Conservation (phyloP, 2,797 vertebrate genomes). For the Manis pentadactyla region DNA sequence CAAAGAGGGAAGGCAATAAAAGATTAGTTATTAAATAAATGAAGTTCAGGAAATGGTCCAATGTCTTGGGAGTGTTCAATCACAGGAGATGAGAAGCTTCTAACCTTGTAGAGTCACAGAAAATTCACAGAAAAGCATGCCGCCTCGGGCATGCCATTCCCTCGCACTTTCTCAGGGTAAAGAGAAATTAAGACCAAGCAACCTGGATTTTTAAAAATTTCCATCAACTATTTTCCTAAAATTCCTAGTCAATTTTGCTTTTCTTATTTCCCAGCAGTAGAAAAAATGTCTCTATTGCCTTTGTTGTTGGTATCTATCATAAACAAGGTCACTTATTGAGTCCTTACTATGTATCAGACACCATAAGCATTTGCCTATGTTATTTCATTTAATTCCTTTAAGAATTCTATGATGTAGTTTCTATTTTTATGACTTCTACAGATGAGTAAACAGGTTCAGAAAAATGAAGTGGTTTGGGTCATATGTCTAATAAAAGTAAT, state of each 20-base stretch:
- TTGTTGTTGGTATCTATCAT: not conserved
- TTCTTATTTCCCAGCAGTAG: not conserved
- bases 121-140: constrained; percentile 22
- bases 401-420: not conserved
- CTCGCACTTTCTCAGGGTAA: not conserved
- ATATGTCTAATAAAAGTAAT: not conserved
- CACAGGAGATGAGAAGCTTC: constrained; percentile 57
- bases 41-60: constrained; percentile 80
- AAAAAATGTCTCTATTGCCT: not conserved
- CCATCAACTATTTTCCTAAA: not conserved
- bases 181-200: constrained; percentile 7
- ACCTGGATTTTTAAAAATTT: not conserved
- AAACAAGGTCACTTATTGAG: not conserved
- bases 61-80: constrained; percentile 71
- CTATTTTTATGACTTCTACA: not conserved
- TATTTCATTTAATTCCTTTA: constrained; percentile 26
- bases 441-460: not conserved
- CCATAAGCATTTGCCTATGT: not conserved
- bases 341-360: not conserved
- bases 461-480: not conserved
- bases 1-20: constrained; percentile 70
- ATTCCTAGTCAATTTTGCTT: not conserved
- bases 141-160: not conserved
- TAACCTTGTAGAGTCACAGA: constrained; percentile 65
- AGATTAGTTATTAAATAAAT: constrained; percentile 81